phyloP scores from a whole-genome alignment of 2,888 invertebrate species.

The Trissolcus brochymenae region DNA sequence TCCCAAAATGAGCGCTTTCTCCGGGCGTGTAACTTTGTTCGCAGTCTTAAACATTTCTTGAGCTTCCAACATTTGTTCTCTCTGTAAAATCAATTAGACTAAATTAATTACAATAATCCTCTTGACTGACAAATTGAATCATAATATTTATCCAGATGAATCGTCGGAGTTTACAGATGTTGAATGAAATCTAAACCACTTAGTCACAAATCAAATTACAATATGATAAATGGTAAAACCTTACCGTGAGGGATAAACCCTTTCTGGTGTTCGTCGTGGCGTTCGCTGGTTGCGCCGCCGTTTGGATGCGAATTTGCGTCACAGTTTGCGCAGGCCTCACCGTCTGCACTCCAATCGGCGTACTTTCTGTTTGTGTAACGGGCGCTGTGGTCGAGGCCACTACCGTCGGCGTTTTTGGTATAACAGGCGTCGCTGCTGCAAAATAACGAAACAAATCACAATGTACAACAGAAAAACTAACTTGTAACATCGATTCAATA shows the following conservation, averaged over 20 bases:
- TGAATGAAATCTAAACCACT: conserved; percentile 9
- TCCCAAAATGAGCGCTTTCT: conserved; percentile 97
- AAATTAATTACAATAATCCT: no score
- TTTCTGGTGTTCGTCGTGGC: conserved; percentile 79
- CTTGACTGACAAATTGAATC: no score
- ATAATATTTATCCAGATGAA: no score
- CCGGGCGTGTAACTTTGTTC: conserved; percentile 96
- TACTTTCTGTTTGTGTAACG: conserved; percentile 68
- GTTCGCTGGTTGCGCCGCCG: conserved; percentile 73
- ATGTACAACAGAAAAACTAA: neutral
- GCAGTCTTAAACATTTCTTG: conserved; percentile 98
- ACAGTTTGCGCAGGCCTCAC: conserved; percentile 76
- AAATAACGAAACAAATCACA: neutral
- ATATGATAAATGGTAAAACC: conserved; percentile 24
- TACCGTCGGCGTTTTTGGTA: conserved; percentile 67
- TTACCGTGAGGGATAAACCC: conserved; percentile 84
- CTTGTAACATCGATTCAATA: neutral
- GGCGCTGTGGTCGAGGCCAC: conserved; percentile 67
- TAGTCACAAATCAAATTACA: conserved; percentile 6
- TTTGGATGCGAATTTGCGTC: conserved; percentile 79
- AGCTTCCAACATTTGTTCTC: conserved; percentile 96
- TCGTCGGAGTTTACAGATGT: neutral
- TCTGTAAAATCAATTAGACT: conserved; percentile 77
- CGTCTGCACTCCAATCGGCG: conserved; percentile 72
- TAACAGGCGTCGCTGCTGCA: conserved; percentile 68